These are phyloP conservation scores for Thera obeliscata DNA, from an alignment of 2,888 invertebrate species.

Conservation along the genomic window DNA sequence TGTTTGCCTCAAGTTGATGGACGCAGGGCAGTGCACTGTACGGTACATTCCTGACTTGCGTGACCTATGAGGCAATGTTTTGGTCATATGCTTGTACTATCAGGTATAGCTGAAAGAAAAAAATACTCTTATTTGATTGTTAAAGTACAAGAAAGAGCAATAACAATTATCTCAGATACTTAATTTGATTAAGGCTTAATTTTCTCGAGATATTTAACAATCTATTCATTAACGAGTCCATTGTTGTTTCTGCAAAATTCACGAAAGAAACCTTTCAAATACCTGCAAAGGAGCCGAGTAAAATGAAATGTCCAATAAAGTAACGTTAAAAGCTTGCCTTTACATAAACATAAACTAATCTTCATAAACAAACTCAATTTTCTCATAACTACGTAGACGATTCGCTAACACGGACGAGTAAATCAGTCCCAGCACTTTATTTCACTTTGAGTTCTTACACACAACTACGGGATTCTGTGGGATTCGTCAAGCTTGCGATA, in stretches of 20 bases:
- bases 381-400: conserved; percentile 34
- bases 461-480: conserved; percentile 6
- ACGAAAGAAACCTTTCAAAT: not conserved
- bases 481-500: not conserved
- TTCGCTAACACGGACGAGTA: conserved; percentile 38
- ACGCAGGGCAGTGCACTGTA: too few species aligned
- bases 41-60: too few species aligned
- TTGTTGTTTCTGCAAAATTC: not conserved
- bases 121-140: too few species aligned
- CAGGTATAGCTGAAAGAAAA: too few species aligned
- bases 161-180: too few species aligned
- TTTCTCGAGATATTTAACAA: too few species aligned
- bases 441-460: conserved; percentile 41
- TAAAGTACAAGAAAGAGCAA: too few species aligned
- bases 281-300: conserved; percentile 6
- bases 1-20: too few species aligned
- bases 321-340: conserved; percentile 21
- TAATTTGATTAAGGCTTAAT: too few species aligned
- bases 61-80: too few species aligned
- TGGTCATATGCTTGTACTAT: too few species aligned
- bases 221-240: not conserved
- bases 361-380: conserved; percentile 43
- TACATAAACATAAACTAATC: conserved; percentile 32
- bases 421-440: conserved; percentile 48
- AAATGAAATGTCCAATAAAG: conserved; percentile 20